Evolutionary conservation across 2,888 invertebrate genomes (phyloP), one percentile per base, ranked within the genome.

Genomic region (Dorcus parallelipipedus): DNA sequence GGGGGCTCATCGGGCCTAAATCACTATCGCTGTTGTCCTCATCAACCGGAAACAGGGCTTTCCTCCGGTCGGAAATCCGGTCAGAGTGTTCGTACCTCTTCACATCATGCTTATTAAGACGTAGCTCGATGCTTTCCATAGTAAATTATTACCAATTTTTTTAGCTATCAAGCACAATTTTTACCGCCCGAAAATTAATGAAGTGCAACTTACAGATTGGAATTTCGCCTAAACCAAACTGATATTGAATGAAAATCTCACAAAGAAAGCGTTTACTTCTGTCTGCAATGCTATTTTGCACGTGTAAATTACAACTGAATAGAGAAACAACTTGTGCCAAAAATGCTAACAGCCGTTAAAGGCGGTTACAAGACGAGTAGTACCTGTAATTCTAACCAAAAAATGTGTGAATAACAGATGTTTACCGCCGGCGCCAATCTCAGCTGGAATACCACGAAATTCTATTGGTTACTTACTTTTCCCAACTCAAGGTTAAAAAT

Each of bases 41-140:
- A 48, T 65, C 63, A n/a, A 64, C 45, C 3, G 69, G 63, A 20
- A 82, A 82, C 69, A 89, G 87, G 63, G 88, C 78, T 63, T 84
- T 83, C 63, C 87, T 83, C 33, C 87, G 80, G 64, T 85, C 85
- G 0, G 84, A 80, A 73, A 86, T 79, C 68, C 82, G 82, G 2
- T 86, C 84, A 1, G 87, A 86, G 63, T 81, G 80, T 48, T 56
- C 52, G 20, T 59, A 59, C 45, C 42, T 56, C 23, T 38, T 20
- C 65, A 55, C 54, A 60, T 59, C 40, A 40, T 62, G 17, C 20
- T 45, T 17, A 45, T 45, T 45, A 9, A 10, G 9, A 5, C 9
- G 14, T 7, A 9, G 45, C 23, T n/a, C 9, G 3, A 20, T 45
- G 7, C 9, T 8, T 1, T 45, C 45, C 45, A 45, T 45, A 45